Conservation (phyloP, 2,888 invertebrate species). For the Trisateles emortualis region DNA sequence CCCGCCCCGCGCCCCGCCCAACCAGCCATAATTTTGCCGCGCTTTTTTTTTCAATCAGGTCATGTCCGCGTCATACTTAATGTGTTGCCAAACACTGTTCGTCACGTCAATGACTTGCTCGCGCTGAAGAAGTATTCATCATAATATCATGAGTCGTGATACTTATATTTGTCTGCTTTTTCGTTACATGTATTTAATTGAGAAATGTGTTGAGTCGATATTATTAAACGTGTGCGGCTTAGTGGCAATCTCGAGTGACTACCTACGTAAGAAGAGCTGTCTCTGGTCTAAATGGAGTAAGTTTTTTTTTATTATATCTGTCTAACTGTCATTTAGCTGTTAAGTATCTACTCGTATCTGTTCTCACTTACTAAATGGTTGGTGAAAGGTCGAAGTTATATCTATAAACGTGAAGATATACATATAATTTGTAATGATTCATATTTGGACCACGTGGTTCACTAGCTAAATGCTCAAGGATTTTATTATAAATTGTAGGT, state of each 20-base stretch:
- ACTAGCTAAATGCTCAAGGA: background rate
- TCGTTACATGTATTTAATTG: constrained; percentile 39
- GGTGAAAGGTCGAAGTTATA: background rate
- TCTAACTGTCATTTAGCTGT: background rate
- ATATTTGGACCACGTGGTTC: background rate
- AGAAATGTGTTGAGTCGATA: constrained; percentile 18
- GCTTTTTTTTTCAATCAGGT: constrained; percentile 78
- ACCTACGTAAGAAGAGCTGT: background rate
- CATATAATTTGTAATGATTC: background rate
- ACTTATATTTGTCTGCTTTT: constrained; percentile 50
- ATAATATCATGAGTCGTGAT: constrained; percentile 46
- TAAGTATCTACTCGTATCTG: no score
- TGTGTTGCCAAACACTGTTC: constrained; percentile 79
- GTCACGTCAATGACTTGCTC: constrained; percentile 54
- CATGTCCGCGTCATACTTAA: constrained; percentile 74
- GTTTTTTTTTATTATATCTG: background rate
- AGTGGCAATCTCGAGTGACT: constrained; percentile 6
- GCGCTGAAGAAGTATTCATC: constrained; percentile 47
- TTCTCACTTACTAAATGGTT: background rate
- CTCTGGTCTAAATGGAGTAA: background rate
- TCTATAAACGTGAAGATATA: no score
- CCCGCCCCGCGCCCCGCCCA: constrained; percentile 77
- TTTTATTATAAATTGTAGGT: background rate
- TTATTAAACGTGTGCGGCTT: constrained; percentile 24
- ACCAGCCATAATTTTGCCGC: constrained; percentile 80